These are phyloP conservation scores for Tauraco hartlaubi DNA, from an alignment of 2,797 vertebrate species.

Conservation along the genomic window DNA sequence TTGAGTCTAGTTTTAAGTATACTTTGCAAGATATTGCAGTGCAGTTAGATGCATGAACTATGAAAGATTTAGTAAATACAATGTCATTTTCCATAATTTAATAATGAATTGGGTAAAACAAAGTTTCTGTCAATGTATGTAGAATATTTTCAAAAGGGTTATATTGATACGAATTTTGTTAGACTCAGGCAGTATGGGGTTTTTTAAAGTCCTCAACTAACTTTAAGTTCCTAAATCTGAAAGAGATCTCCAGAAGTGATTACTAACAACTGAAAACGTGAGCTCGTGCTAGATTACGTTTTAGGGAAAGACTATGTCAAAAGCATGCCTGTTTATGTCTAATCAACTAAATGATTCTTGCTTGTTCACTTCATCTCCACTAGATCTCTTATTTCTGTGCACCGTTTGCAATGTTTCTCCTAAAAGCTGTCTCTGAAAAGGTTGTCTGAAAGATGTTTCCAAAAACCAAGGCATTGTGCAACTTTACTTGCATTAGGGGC, in stretches of 20 bases:
- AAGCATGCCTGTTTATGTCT: background rate
- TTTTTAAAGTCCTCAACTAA: background rate
- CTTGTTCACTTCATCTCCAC: background rate
- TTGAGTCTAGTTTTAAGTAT: background rate
- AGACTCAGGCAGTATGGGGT: background rate
- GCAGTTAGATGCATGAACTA: background rate
- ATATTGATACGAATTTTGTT: background rate
- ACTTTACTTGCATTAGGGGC: background rate
- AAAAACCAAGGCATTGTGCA: background rate
- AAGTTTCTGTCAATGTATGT: background rate
- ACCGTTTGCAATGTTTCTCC: background rate
- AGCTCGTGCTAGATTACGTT: background rate
- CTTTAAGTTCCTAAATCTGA: background rate
- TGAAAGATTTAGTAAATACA: slow-evolving; percentile 18
- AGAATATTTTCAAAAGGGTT: background rate
- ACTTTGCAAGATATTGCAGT: background rate
- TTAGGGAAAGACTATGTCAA: background rate
- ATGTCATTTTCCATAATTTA: background rate
- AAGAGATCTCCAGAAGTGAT: background rate
- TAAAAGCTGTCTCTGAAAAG: background rate
- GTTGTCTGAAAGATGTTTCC: background rate
- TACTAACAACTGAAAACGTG: background rate
- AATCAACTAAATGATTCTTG: background rate
- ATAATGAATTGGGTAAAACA: background rate
- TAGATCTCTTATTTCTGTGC: background rate